phyloP scores from a whole-genome alignment of 2,113 vertebrate genomes.

The Pterocles burchelli region DNA sequence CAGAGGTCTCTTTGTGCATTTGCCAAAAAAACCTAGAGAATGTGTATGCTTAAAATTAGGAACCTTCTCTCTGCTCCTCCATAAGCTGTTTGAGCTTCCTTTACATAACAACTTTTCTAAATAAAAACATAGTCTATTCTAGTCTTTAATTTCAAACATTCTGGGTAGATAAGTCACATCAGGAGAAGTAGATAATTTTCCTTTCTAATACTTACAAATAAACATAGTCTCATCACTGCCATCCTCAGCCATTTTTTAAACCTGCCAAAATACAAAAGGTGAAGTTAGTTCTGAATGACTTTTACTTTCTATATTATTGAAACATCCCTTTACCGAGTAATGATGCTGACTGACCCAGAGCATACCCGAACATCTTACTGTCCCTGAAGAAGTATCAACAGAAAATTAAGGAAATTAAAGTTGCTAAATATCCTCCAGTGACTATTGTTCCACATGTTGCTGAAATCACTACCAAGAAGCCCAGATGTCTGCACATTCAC shows the following conservation, averaged over 20 bases:
- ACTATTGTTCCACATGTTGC: background rate
- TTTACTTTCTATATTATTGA: background rate
- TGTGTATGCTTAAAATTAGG: background rate
- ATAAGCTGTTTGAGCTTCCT: background rate
- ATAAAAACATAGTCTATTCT: background rate
- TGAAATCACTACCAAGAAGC: background rate
- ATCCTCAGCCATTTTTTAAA: conserved; percentile 83
- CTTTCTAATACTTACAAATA: conserved; percentile 85
- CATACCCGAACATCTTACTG: background rate
- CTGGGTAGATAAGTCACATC: background rate
- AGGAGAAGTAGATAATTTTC: background rate
- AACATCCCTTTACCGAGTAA: background rate
- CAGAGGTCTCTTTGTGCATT: background rate
- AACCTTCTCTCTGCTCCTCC: background rate
- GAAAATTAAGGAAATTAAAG: background rate
- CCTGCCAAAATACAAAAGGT: conserved; percentile 66
- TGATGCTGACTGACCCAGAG: background rate
- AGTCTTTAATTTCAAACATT: background rate
- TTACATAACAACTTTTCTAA: background rate
- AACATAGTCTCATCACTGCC: conserved; percentile 81
- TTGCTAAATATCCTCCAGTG: background rate
- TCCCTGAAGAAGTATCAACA: background rate
- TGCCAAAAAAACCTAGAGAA: background rate
- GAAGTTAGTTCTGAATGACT: background rate
- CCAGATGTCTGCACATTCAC: background rate